Evolutionary conservation across 2,113 vertebrate genomes (phyloP).

Genomic region (Pygathrix nemaeus): DNA sequence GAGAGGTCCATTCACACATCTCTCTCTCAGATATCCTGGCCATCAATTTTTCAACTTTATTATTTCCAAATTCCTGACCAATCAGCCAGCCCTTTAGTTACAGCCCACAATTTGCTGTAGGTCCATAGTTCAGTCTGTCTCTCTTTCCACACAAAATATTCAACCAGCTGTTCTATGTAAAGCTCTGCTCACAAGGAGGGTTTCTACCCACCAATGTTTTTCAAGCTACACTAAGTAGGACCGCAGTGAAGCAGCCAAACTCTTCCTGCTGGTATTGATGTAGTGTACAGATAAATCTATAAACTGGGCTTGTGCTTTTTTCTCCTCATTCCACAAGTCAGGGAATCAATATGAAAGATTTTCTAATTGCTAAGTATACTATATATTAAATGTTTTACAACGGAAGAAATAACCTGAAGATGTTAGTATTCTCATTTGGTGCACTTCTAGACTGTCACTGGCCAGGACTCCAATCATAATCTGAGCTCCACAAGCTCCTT

Average conservation of each 20-base stretch:
- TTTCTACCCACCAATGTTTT: not conserved
- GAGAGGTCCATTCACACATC: not conserved
- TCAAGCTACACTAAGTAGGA: not conserved
- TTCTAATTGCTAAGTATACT: not conserved
- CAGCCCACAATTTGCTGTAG: no score
- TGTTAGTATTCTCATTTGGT: not conserved
- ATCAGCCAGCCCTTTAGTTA: not conserved
- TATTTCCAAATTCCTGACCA: not conserved
- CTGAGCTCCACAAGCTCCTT: not conserved
- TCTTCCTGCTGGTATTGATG: not conserved
- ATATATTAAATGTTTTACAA: not conserved
- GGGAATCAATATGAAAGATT: not conserved
- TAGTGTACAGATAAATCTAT: not conserved
- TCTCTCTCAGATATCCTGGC: not conserved
- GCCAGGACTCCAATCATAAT: not conserved
- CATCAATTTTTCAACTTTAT: not conserved
- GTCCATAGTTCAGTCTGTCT: not conserved
- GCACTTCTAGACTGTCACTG: not conserved
- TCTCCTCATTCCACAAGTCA: not conserved
- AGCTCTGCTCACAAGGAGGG: not conserved
- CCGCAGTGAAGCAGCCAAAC: not conserved
- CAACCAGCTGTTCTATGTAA: not conserved
- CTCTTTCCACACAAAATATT: not conserved
- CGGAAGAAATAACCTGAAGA: not conserved
- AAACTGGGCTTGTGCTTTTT: not conserved